Percentiles rank a stretch among this genome's conserved stretches.
phyloP scores from a whole-genome alignment of 2,888 invertebrate genomes.

The Catocala fraxini region DNA sequence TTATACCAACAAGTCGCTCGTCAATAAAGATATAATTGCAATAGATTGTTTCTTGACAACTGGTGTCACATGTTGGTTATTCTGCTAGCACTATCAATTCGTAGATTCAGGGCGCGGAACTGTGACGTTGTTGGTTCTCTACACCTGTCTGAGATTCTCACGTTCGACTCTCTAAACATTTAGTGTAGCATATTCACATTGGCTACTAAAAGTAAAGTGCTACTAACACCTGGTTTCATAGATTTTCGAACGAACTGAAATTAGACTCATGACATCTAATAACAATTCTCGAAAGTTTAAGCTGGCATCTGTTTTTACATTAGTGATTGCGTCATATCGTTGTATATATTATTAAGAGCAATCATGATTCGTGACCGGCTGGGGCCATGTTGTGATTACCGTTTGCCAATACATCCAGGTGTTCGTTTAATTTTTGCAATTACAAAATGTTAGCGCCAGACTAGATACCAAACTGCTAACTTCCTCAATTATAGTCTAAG shows the following conservation, averaged over 20 bases:
- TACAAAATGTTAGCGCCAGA: constrained; percentile 9
- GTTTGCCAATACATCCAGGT: constrained; percentile 9
- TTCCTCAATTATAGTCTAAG: constrained; percentile 33
- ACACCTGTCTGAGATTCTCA: constrained; percentile 79
- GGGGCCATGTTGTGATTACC: constrained; percentile 4
- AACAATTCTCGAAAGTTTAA: background rate
- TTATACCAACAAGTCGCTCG: too few relatives aligned
- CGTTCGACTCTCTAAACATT: constrained; percentile 53
- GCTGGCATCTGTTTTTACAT: background rate
- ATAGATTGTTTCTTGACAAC: too few relatives aligned
- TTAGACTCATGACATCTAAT: too few relatives aligned
- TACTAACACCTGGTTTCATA: constrained; percentile 9
- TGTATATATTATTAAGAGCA: background rate
- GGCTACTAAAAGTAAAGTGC: constrained; percentile 30
- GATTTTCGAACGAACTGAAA: background rate
- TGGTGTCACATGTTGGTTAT: constrained; percentile 19
- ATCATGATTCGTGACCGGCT: constrained; percentile 8
- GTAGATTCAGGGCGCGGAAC: constrained; percentile 54
- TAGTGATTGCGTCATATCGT: background rate
- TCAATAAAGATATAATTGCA: too few relatives aligned
- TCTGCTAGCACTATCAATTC: constrained; percentile 24
- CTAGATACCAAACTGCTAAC: constrained; percentile 14
- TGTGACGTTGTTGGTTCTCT: constrained; percentile 40
- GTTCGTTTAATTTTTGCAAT: constrained; percentile 10
- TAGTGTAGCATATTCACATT: constrained; percentile 21